Base-by-base conservation (phyloP, 2,888 invertebrate species). In the Meteorus cinctellus region DNA sequence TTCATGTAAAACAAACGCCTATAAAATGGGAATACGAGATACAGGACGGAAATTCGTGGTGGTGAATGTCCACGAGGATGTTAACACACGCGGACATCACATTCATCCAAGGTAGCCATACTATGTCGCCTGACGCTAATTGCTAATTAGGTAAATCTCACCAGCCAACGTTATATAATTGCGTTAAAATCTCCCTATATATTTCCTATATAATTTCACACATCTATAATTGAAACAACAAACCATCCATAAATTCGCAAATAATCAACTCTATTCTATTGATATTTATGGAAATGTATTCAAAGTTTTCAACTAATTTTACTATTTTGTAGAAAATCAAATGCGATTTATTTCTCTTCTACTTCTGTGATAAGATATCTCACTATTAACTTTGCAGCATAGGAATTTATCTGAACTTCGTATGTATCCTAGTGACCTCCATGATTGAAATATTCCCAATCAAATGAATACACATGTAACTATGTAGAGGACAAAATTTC, bases 141-240 rank as follows among this genome's bases (percentile, higher is more conserved):
- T 75, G 75, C 77, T 72, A 77, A 79, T 81, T 79, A 70, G 74
- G 55, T 75, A 80, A 80, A 75, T 77, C 73, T 63, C 71, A 66
- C 68, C 36, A 69, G 63, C 76, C 66, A 63, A 67, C 69, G 65
- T 76, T 75, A 77, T 78, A 78, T 68, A 63, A 76, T 77, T 76
- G 72, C 55, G 19, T 24, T 55, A 3, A 10, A 55, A 55, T 48
- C 41, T 41, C 41, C 41, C 41, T 41, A 41, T 41, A 41, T 41
- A 41, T 41, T 41, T 2, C n/a, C n/a, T 55, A 55, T 55, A 55
- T 55, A 8, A 19, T n/a, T 55, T 10, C 24, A 55, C 19, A 55
- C 24, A 55, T 55, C 4, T 55, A 55, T 55, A 16, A 29, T n/a
- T 62, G 1, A 62, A 62, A 16, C 62, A 24, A 62, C 59, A 24